Conservation (phyloP, 2,888 invertebrate genomes). For the Drosophila macrothrix region DNA sequence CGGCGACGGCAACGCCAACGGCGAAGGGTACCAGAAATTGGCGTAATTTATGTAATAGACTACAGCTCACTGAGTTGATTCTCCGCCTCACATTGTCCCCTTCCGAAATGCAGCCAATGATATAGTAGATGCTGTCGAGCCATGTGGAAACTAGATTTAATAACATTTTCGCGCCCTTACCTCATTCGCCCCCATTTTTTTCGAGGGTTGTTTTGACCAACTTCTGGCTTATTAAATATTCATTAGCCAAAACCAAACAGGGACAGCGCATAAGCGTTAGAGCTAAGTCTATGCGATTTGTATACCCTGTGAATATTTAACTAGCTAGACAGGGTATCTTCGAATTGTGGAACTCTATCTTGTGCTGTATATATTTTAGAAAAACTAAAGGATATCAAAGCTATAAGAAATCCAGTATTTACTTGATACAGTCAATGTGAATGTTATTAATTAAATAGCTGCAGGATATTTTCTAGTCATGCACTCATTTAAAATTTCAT, state of each 20-base stretch:
- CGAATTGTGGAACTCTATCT: background rate
- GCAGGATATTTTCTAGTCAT: conserved; percentile 12
- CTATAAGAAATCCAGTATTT: background rate
- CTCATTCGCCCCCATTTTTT: background rate
- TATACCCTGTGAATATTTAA: conserved; percentile 37
- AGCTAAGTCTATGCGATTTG: background rate
- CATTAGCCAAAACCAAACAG: conserved; percentile 73
- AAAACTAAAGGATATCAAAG: background rate
- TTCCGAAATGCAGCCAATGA: conserved; percentile 54
- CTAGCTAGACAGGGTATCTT: background rate
- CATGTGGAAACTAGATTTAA: conserved; percentile 82
- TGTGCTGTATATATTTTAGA: background rate
- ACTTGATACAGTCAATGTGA: background rate
- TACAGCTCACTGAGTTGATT: conserved; percentile 55
- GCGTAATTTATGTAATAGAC: conserved; percentile 80
- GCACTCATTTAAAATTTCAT: background rate
- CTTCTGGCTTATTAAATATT: conserved; percentile 81
- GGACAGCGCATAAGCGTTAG: conserved; percentile 17
- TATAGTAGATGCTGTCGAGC: conserved; percentile 66
- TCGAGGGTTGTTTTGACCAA: conserved; percentile 54
- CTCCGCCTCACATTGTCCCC: background rate
- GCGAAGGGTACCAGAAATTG: conserved; percentile 61
- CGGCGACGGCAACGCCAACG: conserved; percentile 19
- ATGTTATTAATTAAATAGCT: background rate
- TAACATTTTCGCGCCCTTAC: conserved; percentile 65